These are phyloP conservation scores for Ptiloglossa arizonensis DNA, from an alignment of 1,140 invertebrate species.

Conservation along the genomic window DNA sequence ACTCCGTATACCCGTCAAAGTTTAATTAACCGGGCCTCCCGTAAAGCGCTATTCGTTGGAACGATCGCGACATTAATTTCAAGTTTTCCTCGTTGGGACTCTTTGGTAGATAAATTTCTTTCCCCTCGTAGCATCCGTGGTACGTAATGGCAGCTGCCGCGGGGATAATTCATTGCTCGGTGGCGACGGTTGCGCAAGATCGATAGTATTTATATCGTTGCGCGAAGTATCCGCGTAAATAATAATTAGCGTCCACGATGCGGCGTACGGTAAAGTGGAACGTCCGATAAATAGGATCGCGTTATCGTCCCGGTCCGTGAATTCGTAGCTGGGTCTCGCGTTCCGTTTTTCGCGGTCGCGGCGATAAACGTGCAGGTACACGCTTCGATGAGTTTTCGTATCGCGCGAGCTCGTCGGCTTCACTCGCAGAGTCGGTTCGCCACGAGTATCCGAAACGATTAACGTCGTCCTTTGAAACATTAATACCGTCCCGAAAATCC, in stretches of 20 bases:
- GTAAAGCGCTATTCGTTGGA: not conserved
- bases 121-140: not conserved
- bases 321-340: no score
- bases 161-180: constrained; percentile 6
- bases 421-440: not conserved
- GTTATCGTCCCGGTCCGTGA: not conserved
- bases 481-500: not conserved
- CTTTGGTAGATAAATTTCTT: not conserved
- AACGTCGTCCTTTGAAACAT: not conserved
- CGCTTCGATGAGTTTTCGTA: not conserved
- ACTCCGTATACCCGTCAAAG: not conserved
- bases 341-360: no score
- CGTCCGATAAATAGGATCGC: not conserved
- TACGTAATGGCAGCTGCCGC: constrained; percentile 9
- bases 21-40: constrained; percentile 8
- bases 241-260: not conserved
- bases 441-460: not conserved
- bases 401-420: not conserved
- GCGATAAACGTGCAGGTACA: no score
- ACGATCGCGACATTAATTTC: not conserved
- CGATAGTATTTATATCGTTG: constrained; percentile 46
- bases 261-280: not conserved
- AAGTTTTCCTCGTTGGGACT: not conserved
- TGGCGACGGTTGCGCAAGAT: not conserved
- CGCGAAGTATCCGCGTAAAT: not conserved